Evolutionary conservation across 2,113 vertebrate species (phyloP).

Genomic region (Dasyurus viverrinus): DNA sequence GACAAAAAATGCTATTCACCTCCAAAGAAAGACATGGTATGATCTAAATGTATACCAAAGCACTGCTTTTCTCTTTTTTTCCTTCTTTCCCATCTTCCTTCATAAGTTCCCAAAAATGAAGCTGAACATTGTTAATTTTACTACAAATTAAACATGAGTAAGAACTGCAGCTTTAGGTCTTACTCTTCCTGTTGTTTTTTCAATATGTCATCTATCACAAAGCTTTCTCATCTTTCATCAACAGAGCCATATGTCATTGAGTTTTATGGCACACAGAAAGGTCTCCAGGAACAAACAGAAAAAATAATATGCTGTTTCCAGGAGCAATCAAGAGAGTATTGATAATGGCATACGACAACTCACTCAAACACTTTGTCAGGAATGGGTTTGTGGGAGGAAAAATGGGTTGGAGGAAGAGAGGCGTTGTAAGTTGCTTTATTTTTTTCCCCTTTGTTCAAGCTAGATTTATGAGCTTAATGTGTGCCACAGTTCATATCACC

Average conservation of each 20-base stretch:
- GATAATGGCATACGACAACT: constrained; percentile 53
- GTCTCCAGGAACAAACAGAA: constrained; percentile 70
- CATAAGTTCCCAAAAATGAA: constrained; percentile 1
- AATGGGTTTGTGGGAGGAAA: constrained; percentile 26
- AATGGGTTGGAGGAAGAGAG: constrained; percentile 27
- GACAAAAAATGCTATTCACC: too few relatives aligned
- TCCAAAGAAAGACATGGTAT: background rate
- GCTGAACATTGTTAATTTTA: background rate
- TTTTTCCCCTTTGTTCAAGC: constrained; percentile 40
- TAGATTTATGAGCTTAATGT: constrained; percentile 45
- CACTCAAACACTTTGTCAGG: constrained; percentile 20
- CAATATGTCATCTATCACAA: background rate
- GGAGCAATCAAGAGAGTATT: constrained; percentile 52
- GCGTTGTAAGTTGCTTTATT: constrained; percentile 11
- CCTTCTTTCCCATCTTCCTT: constrained; percentile 7
- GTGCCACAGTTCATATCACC: constrained; percentile 38
- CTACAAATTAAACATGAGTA: constrained; percentile 21
- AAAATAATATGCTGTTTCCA: constrained; percentile 62
- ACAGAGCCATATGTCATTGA: constrained; percentile 56
- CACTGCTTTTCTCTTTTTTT: background rate
- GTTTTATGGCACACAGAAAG: constrained; percentile 54
- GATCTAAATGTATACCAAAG: background rate
- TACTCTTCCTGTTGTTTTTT: constrained; percentile 12
- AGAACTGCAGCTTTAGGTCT: constrained; percentile 5
- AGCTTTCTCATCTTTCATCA: constrained; percentile 47